These are phyloP conservation scores for Bungarus multicinctus DNA, from an alignment of 2,113 vertebrate genomes.

Conservation along the genomic window DNA sequence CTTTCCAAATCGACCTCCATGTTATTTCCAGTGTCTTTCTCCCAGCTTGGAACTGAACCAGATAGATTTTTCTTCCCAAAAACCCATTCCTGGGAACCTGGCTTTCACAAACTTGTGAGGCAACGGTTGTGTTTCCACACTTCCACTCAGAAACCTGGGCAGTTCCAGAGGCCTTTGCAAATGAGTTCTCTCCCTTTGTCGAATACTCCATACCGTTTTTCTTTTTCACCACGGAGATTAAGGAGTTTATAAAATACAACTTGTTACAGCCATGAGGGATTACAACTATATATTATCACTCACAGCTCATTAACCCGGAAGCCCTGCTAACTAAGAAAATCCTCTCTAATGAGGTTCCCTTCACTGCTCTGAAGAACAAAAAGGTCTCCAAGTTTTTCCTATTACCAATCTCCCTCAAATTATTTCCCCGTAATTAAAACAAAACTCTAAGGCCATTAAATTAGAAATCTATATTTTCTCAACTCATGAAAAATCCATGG, in stretches of 20 bases:
- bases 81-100: not conserved
- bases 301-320: slow-evolving; percentile 78
- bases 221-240: slow-evolving; percentile 63
- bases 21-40: too few species aligned
- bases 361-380: slow-evolving; percentile 75
- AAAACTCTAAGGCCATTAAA: slow-evolving; percentile 67
- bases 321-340: slow-evolving; percentile 81
- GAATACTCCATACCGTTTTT: slow-evolving; percentile 53
- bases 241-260: slow-evolving; percentile 76
- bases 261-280: slow-evolving; percentile 74
- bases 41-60: too few species aligned
- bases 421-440: slow-evolving; percentile 76
- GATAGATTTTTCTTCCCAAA: too few species aligned
- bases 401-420: slow-evolving; percentile 70
- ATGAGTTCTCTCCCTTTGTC: slow-evolving; percentile 59
- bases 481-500: slow-evolving; percentile 44
- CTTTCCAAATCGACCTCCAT: too few species aligned
- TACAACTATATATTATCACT: slow-evolving; percentile 76
- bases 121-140: slow-evolving; percentile 3
- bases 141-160: slow-evolving; percentile 37
- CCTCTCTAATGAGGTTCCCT: slow-evolving; percentile 78
- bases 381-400: slow-evolving; percentile 78
- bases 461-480: slow-evolving; percentile 56
- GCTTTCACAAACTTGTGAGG: slow-evolving; percentile 21
- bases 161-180: slow-evolving; percentile 49